phyloP scores from a whole-genome alignment of 2,797 vertebrate species.

The Melanotaenia pygmaea region DNA sequence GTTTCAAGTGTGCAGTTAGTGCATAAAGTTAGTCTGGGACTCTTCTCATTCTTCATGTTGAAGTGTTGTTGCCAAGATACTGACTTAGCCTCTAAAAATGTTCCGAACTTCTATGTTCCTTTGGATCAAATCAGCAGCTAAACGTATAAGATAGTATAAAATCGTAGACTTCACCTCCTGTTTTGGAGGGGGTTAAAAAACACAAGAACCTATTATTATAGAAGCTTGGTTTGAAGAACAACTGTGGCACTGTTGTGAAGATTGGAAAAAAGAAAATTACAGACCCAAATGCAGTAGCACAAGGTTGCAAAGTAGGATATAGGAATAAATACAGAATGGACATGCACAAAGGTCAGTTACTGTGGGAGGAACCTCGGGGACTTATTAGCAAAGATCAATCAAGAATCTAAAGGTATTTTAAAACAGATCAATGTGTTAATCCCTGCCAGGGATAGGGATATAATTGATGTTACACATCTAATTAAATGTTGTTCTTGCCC shows the following conservation, averaged over 20 bases:
- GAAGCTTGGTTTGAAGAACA: neutral
- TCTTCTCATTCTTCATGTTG: no score
- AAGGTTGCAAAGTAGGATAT: neutral
- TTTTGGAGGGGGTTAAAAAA: no score
- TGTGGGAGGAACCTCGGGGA: slow-evolving; percentile 45
- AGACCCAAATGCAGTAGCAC: neutral
- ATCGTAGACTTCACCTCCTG: no score
- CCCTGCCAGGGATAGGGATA: slow-evolving; percentile 17
- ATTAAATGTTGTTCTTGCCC: slow-evolving; percentile 6
- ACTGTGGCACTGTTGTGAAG: neutral
- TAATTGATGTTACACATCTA: slow-evolving; percentile 25
- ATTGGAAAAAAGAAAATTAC: neutral
- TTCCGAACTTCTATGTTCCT: neutral
- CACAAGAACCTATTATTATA: no score
- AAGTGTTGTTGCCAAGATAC: no score
- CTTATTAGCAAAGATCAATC: slow-evolving; percentile 58
- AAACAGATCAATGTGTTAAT: slow-evolving; percentile 45
- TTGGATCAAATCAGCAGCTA: neutral
- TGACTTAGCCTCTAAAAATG: no score
- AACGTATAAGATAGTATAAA: no score
- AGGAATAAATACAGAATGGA: slow-evolving; percentile 16
- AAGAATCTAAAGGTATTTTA: slow-evolving; percentile 28
- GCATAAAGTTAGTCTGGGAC: no score
- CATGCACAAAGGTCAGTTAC: slow-evolving; percentile 45
- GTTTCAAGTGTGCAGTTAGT: no score